Conservation (phyloP, 1,140 invertebrate species). For the Neuroterus valhalla region DNA sequence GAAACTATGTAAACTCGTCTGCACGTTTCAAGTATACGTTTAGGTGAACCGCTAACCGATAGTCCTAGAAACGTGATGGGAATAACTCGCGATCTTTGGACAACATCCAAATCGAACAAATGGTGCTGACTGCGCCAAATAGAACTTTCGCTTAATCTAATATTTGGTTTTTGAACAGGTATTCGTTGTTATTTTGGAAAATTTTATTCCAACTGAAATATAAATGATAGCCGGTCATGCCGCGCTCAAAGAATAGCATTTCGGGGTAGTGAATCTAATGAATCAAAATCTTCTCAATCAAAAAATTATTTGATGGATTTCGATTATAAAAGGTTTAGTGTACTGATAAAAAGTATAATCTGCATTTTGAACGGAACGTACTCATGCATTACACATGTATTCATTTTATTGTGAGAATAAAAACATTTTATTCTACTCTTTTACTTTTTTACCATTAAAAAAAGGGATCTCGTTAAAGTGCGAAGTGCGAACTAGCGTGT, state of each 20-base stretch:
- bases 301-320: no score
- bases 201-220: neutral
- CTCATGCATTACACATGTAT: no score
- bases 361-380: no score
- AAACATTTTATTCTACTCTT: no score
- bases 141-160: neutral
- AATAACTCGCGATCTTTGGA: conserved; percentile 40
- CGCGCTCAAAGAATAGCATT: neutral
- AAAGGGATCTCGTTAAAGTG: no score
- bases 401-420: no score
- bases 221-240: no score
- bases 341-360: no score
- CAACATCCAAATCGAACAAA: conserved; percentile 17
- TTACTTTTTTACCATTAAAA: no score
- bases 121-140: neutral
- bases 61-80: conserved; percentile 54
- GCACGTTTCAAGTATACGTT: conserved; percentile 46
- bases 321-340: no score
- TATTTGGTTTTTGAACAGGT: neutral
- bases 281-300: conserved; percentile 5
- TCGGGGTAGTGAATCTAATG: neutral
- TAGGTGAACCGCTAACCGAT: conserved; percentile 58
- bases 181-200: neutral
- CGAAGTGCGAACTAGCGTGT: no score
- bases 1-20: conserved; percentile 40